Conservation (phyloP, 2,797 vertebrate species). For the Manis javanica region DNA sequence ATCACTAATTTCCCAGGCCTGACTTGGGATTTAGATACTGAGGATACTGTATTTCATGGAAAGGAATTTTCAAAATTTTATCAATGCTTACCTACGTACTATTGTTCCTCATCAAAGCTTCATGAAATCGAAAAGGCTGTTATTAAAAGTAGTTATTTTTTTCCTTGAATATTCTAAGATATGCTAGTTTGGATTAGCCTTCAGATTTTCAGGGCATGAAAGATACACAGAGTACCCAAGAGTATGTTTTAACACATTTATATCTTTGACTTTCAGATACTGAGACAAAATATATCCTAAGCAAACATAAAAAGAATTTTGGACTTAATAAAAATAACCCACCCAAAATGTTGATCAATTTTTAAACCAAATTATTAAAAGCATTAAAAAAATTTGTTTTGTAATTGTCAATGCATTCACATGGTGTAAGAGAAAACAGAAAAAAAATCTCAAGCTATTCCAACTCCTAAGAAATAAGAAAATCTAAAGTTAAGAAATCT, state of each 20-base stretch:
- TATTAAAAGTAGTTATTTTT: slow-evolving; percentile 44
- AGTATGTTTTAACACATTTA: slow-evolving; percentile 54
- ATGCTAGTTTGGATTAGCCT: slow-evolving; percentile 25
- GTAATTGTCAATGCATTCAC: slow-evolving; percentile 33
- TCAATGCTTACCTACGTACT: neutral
- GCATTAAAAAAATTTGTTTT: slow-evolving; percentile 23
- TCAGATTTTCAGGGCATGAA: slow-evolving; percentile 49
- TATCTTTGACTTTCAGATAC: neutral
- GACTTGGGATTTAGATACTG: slow-evolving; percentile 8
- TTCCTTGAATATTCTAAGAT: slow-evolving; percentile 50
- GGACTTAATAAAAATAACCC: slow-evolving; percentile 49
- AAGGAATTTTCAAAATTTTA: slow-evolving; percentile 58
- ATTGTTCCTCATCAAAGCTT: slow-evolving; percentile 39
- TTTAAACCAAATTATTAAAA: slow-evolving; percentile 65
- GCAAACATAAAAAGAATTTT: slow-evolving; percentile 13
- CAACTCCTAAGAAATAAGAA: slow-evolving; percentile 33
- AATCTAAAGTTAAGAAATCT: slow-evolving; percentile 48
- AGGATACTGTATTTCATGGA: slow-evolving; percentile 47
- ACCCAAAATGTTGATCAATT: neutral
- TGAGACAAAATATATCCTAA: neutral
- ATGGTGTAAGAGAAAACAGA: neutral
- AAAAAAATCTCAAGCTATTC: slow-evolving; percentile 54
- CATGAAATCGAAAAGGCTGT: slow-evolving; percentile 42
- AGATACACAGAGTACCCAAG: neutral
- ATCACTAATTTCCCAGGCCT: slow-evolving; percentile 17